Conservation (phyloP, 1,140 invertebrate genomes). For the Zophobas atratus region DNA sequence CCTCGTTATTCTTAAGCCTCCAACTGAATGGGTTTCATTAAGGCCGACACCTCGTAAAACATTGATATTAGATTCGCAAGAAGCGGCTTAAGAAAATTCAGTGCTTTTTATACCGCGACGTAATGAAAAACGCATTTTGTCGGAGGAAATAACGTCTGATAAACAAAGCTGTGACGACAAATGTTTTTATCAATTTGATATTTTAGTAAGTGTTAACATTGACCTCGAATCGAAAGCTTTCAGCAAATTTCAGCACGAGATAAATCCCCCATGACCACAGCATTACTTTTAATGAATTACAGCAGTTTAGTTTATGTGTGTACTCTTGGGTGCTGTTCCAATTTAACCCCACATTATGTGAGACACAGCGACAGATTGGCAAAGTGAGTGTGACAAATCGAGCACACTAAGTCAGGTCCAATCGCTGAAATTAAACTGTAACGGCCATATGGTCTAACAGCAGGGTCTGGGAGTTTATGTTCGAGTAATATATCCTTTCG, state of each 20-base stretch:
- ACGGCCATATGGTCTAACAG: constrained; percentile 50
- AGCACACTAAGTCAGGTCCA: constrained; percentile 47
- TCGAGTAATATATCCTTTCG: constrained; percentile 20
- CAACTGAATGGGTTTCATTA: constrained; percentile 63
- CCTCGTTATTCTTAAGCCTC: constrained; percentile 58
- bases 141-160: not conserved
- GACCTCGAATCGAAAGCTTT: too few species aligned
- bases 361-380: constrained; percentile 54
- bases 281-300: constrained; percentile 53
- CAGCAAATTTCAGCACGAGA: not conserved
- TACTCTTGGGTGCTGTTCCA: constrained; percentile 55
- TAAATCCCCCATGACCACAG: constrained; percentile 20
- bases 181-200: too few species aligned
- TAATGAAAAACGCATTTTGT: not conserved
- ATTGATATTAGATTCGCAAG: constrained; percentile 57
- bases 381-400: constrained; percentile 56
- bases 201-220: too few species aligned
- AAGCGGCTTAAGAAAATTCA: constrained; percentile 25
- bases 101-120: constrained; percentile 24
- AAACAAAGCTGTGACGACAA: not conserved
- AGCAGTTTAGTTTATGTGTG: constrained; percentile 52
- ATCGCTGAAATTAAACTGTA: constrained; percentile 47
- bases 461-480: constrained; percentile 19
- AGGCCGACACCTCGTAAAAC: constrained; percentile 64
- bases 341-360: constrained; percentile 55